Percentiles rank a stretch among this genome's conserved stretches.
Evolutionary conservation across 2,113 vertebrate genomes (phyloP).

Genomic region (Mixornis gularis): DNA sequence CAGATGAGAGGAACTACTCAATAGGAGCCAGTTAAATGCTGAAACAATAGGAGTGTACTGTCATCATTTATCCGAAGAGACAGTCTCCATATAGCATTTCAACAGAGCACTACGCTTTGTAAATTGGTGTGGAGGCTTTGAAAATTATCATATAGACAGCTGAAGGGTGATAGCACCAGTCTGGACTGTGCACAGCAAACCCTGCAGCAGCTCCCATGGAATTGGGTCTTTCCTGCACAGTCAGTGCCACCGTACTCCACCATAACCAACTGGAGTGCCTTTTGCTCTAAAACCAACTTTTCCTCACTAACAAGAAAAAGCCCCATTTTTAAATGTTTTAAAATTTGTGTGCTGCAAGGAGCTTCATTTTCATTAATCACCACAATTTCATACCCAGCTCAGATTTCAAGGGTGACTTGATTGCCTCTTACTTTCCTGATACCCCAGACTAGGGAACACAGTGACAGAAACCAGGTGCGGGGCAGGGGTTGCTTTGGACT

Average conservation of each 20-base stretch:
- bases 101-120: not conserved
- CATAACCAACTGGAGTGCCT: not conserved
- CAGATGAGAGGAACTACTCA: conserved; percentile 69
- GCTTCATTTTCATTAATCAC: not conserved
- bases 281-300: not conserved
- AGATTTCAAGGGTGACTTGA: fast-evolving
- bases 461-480: fast-evolving
- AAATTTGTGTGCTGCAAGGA: not conserved
- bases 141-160: not conserved
- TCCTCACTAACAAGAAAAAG: not conserved
- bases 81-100: conserved; percentile 58
- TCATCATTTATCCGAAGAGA: conserved; percentile 69
- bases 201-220: not conserved
- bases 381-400: not conserved
- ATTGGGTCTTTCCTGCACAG: not conserved
- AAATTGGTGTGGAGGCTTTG: not conserved
- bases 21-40: conserved; percentile 75
- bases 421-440: not conserved
- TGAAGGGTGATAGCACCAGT: not conserved
- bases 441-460: not conserved
- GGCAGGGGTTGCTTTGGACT: not conserved
- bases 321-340: not conserved
- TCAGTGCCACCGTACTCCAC: not conserved
- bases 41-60: conserved; percentile 69
- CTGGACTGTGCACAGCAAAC: not conserved